phyloP scores from a whole-genome alignment of 2,797 vertebrate species.

The Silurus aristotelis region DNA sequence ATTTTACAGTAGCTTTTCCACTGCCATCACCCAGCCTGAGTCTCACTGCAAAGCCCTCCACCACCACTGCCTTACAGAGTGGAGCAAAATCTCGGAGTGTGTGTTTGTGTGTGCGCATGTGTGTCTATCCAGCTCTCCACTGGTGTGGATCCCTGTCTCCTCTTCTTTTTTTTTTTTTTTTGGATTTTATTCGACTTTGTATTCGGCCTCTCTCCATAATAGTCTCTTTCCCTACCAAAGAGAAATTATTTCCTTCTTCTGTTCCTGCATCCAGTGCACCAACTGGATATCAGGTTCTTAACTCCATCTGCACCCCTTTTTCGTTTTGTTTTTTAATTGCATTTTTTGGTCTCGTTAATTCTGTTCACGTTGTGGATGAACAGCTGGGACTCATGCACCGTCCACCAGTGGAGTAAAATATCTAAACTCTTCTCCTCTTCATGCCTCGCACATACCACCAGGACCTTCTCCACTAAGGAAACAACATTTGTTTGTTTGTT shows the following conservation, averaged over 20 bases:
- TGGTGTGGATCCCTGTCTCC: constrained; percentile 60
- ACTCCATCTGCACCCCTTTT: background rate
- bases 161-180: constrained; percentile 49
- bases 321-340: background rate
- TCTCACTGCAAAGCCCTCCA: constrained; percentile 66
- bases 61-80: constrained; percentile 81
- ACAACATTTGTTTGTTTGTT: no score
- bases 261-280: constrained; percentile 41
- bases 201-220: constrained; percentile 38
- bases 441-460: background rate
- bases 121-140: background rate
- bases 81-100: constrained; percentile 33
- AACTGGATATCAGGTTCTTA: constrained; percentile 2
- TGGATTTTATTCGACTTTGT: constrained; percentile 30
- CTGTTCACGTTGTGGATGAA: background rate
- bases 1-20: constrained; percentile 67
- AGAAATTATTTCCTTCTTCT: constrained; percentile 26
- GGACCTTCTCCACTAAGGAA: background rate
- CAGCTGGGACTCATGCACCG: background rate
- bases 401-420: background rate
- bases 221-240: constrained; percentile 41
- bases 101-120: constrained; percentile 43
- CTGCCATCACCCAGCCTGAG: constrained; percentile 74
- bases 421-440: background rate
- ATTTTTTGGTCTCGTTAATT: background rate